Conservation (phyloP, 2,888 invertebrate genomes). For the Lypha dubia region DNA sequence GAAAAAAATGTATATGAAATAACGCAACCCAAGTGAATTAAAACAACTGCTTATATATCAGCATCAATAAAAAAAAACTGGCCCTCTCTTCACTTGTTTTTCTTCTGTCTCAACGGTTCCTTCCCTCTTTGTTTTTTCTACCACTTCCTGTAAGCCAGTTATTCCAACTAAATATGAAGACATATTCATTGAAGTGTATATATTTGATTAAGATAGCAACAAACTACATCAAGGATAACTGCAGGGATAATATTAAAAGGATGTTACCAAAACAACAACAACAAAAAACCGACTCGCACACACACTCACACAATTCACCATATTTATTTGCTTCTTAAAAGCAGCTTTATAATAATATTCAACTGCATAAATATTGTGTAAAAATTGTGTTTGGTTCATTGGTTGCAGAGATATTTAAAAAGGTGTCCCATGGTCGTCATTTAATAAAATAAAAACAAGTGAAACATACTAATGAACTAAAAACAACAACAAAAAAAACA, state of each 20-base stretch:
- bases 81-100: not conserved
- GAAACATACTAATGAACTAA: conserved; percentile 65
- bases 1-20: conserved; percentile 19
- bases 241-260: conserved; percentile 48
- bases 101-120: not conserved
- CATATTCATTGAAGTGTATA: conserved; percentile 68
- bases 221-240: conserved; percentile 52
- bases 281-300: not conserved
- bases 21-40: conserved; percentile 45
- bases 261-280: conserved; percentile 2
- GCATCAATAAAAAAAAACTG: conserved; percentile 31
- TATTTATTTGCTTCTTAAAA: conserved; percentile 47
- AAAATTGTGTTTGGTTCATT: conserved; percentile 52
- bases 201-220: conserved; percentile 67
- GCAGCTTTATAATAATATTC: conserved; percentile 24
- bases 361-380: conserved; percentile 43
- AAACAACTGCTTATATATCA: conserved; percentile 34
- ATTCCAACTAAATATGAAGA: conserved; percentile 55
- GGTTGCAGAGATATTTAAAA: conserved; percentile 52
- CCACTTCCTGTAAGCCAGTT: conserved; percentile 34
- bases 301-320: conserved; percentile 29
- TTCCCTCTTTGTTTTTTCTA: too few relatives aligned
- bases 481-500: too few relatives aligned
- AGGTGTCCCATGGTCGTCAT: conserved; percentile 57
- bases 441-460: conserved; percentile 58